A percentile compares a stretch with the other conserved stretches of the same genome.
Conservation (phyloP, 2,113 vertebrate species). For the Prunella himalayana region DNA sequence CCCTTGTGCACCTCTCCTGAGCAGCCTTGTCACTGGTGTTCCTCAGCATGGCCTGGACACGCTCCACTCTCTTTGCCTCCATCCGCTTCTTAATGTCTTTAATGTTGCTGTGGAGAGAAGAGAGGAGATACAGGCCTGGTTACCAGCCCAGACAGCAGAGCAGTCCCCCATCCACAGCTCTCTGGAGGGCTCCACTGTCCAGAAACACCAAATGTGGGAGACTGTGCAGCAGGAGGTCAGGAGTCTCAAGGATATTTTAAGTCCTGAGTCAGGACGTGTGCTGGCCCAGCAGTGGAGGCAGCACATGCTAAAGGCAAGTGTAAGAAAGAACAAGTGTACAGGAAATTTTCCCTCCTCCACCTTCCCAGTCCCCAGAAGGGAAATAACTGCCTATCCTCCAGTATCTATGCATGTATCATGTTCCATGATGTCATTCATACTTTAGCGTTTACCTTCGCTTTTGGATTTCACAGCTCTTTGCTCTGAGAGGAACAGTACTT, state of each 20-base stretch:
- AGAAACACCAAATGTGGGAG: neutral
- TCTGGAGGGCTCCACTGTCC: fast-evolving
- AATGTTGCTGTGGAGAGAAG: constrained; percentile 74
- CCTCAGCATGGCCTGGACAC: constrained; percentile 73
- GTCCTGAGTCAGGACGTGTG: neutral
- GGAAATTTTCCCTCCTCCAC: neutral
- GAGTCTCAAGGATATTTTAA: neutral
- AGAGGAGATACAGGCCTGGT: neutral
- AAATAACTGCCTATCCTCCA: neutral
- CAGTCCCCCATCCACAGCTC: neutral
- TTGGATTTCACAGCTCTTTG: neutral
- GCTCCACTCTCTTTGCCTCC: constrained; percentile 72
- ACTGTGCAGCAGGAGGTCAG: neutral
- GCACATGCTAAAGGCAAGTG: neutral
- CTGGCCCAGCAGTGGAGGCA: neutral
- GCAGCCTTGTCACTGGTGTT: constrained; percentile 76
- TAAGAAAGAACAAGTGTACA: neutral
- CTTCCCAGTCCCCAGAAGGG: neutral
- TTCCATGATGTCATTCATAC: neutral
- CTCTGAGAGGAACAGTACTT: neutral
- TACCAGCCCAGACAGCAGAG: neutral
- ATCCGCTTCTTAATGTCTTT: constrained; percentile 86
- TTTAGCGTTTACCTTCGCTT: neutral
- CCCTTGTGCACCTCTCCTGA: constrained; percentile 79
- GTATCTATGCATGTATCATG: neutral